These are phyloP conservation scores for Drosophila nr. perissopoda DNA, from an alignment of 2,888 invertebrate species.

Conservation along the genomic window DNA sequence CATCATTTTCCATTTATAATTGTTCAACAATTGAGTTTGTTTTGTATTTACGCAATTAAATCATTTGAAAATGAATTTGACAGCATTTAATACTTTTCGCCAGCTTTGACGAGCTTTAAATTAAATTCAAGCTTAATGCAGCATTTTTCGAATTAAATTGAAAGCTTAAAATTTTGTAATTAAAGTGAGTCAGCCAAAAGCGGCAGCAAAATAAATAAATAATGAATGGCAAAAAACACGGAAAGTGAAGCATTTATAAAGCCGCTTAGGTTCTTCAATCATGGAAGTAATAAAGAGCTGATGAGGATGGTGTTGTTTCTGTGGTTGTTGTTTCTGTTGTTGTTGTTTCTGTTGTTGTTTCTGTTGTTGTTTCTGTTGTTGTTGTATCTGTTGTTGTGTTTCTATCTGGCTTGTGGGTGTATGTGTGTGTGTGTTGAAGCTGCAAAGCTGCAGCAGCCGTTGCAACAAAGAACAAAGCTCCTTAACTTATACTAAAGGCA, in stretches of 20 bases:
- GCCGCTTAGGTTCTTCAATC: constrained; percentile 59
- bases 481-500: constrained; percentile 41
- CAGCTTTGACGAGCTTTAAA: neutral
- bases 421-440: constrained; percentile 1
- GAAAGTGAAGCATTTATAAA: constrained; percentile 66
- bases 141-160: constrained; percentile 54
- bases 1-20: neutral
- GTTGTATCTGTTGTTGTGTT: neutral
- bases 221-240: constrained; percentile 40
- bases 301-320: constrained; percentile 10
- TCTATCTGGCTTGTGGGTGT: neutral
- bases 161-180: constrained; percentile 55
- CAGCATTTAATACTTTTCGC: neutral
- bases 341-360: constrained; percentile 2
- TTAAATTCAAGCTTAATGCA: constrained; percentile 10
- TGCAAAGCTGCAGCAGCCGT: constrained; percentile 32
- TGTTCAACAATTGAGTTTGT: neutral
- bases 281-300: constrained; percentile 29
- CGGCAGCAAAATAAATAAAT: constrained; percentile 63
- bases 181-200: constrained; percentile 38
- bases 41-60: neutral
- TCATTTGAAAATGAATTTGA: neutral
- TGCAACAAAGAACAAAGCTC: constrained; percentile 64
- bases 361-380: neutral
- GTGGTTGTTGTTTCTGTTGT: neutral